Evolutionary conservation across 1,140 invertebrate genomes (phyloP).

Genomic region (Druon quercuslanigerum): DNA sequence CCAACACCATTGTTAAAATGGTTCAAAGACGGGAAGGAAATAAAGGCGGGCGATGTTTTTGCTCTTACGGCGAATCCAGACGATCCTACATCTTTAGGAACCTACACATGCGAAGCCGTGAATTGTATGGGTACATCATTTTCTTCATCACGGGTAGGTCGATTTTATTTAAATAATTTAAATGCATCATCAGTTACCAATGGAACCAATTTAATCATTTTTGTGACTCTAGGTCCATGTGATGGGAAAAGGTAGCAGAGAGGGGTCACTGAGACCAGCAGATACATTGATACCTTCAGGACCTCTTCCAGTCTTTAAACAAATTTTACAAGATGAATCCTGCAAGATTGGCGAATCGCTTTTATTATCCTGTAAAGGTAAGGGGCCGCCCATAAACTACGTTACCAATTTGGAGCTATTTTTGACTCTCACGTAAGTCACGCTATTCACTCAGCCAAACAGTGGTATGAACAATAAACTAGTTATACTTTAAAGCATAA

Average conservation of each 20-base stretch:
- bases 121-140: conserved; percentile 90
- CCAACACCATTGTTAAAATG: conserved; percentile 87
- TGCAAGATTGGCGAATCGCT: conserved; percentile 86
- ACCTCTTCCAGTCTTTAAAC: conserved; percentile 84
- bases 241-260: conserved; percentile 80
- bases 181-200: conserved; percentile 1
- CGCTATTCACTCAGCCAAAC: too few species aligned
- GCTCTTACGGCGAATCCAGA: conserved; percentile 87
- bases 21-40: conserved; percentile 91
- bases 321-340: conserved; percentile 82
- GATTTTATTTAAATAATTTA: not conserved
- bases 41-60: conserved; percentile 91
- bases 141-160: conserved; percentile 83
- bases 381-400: conserved; percentile 39
- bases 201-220: not conserved
- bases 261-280: conserved; percentile 79
- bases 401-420: too few species aligned
- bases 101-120: conserved; percentile 89
- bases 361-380: conserved; percentile 84
- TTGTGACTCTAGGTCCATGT: conserved; percentile 79
- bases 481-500: too few species aligned
- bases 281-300: conserved; percentile 76
- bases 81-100: conserved; percentile 88
- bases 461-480: too few species aligned
- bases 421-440: too few species aligned